Base-by-base conservation (phyloP, 1,140 invertebrate genomes). In the Micrasema longulum region DNA sequence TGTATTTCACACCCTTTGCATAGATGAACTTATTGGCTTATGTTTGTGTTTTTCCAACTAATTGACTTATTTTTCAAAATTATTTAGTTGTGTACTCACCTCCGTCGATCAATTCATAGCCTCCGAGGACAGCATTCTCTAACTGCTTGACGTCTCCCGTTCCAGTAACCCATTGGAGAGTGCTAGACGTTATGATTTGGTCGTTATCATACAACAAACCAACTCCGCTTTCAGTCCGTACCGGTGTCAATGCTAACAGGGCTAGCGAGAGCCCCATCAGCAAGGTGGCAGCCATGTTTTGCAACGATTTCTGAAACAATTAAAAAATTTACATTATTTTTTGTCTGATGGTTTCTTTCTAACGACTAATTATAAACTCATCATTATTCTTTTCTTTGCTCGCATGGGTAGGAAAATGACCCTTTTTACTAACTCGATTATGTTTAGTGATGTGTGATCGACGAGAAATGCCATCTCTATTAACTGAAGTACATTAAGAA, bases 131-230 rank as follows among this genome's bases (percentile, higher is more conserved):
- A 2, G 80, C 81, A 63, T 83, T 76, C 11, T 67, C 75, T 7
- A 81, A 75, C 22, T 78, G 62, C 7, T 65, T 76, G 11, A 75
- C 68, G 16, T 79, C 70, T 14, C 70, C 71, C 10, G 57, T 73
- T 11, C 71, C 78, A 0, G 77, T 43, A 3, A 81, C 73, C 83
- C 83, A 85, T 69, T 79, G 76, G 6, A 85, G 71, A 1, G 83
- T 83, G 20, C 80, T 81, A 0, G 83, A 85, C 6, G 83, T 84
- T 2, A 85, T 71, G 5, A 78, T 77, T 72, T 84, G 82, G 41
- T 79, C 77, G 62, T 81, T 77, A 72, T 80, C 81, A 3, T 81
- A 80, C 6, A 81, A 55, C 23, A 82, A 77, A 31, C 79, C 78
- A 1, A 83, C 82, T 18, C 63, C 64, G 45, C 36, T 69, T 14